These are phyloP conservation scores for Taphrorychus bicolor DNA, from an alignment of 2,888 invertebrate species.

Conservation along the genomic window DNA sequence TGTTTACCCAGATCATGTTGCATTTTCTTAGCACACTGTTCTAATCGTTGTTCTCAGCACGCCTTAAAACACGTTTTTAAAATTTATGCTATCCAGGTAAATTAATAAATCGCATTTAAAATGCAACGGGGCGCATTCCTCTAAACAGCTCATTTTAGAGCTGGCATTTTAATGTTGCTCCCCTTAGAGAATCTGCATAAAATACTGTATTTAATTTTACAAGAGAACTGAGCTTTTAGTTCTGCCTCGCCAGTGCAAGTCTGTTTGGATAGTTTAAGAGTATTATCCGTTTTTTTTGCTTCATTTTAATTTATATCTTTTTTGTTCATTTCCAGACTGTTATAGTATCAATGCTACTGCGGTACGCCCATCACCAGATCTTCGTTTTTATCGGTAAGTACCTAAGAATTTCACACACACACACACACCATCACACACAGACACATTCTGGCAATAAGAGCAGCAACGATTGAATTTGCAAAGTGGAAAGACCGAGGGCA, in stretches of 20 bases:
- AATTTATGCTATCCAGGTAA: slow-evolving; percentile 1
- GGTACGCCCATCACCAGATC: slow-evolving; percentile 99
- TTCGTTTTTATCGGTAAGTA: slow-evolving; percentile 97
- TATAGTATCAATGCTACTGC: slow-evolving; percentile 95
- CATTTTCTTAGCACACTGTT: too few species aligned
- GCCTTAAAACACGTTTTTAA: too few species aligned
- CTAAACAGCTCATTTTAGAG: slow-evolving; percentile 22
- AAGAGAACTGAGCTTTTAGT: slow-evolving; percentile 6
- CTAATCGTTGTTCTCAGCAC: too few species aligned
- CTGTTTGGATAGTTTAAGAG: background rate
- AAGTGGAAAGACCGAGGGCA: slow-evolving; percentile 44
- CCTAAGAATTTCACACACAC: background rate
- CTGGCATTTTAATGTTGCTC: background rate
- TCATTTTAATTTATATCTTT: background rate
- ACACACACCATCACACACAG: too few species aligned
- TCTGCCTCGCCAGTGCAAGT: background rate
- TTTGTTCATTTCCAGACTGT: slow-evolving; percentile 84
- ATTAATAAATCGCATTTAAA: slow-evolving; percentile 9
- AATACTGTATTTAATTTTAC: slow-evolving; percentile 11
- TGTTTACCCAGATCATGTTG: too few species aligned
- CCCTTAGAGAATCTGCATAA: slow-evolving; percentile 7
- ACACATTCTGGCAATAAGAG: background rate
- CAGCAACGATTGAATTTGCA: slow-evolving; percentile 5
- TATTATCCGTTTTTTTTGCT: background rate
- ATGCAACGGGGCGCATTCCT: slow-evolving; percentile 11